Evolutionary conservation across 2,888 invertebrate species (phyloP).

Genomic region (Muschampia plurimacula): DNA sequence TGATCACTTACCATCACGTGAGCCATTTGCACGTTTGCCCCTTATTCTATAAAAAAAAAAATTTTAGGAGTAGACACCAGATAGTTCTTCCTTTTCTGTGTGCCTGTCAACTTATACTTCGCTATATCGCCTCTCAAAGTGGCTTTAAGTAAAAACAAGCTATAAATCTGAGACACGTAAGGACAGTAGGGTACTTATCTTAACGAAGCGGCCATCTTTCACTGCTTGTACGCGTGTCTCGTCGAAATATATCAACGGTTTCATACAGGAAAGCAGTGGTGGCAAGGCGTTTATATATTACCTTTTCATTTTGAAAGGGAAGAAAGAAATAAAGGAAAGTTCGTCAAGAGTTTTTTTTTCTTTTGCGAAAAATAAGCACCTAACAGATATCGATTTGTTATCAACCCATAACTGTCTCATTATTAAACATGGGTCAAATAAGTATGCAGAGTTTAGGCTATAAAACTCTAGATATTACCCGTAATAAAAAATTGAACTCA

Average conservation of each 20-base stretch:
- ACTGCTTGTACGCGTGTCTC: slow-evolving; percentile 21
- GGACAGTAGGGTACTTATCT: slow-evolving; percentile 27
- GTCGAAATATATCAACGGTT: slow-evolving; percentile 2
- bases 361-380: too few relatives aligned
- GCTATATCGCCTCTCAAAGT: slow-evolving; percentile 16
- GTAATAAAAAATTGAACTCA: too few relatives aligned
- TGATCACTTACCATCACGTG: too few relatives aligned
- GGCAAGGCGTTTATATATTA: not conserved
- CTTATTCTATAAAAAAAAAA: too few relatives aligned
- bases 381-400: too few relatives aligned
- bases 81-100: not conserved
- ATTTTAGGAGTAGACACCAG: not conserved
- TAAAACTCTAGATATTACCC: too few relatives aligned
- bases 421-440: too few relatives aligned
- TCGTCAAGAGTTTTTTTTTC: too few relatives aligned
- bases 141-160: slow-evolving; percentile 28
- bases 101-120: slow-evolving; percentile 1
- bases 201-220: slow-evolving; percentile 20
- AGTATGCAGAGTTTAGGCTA: too few relatives aligned
- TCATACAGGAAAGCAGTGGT: not conserved
- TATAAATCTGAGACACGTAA: slow-evolving; percentile 18
- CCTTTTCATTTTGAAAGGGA: not conserved
- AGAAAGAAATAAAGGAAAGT: not conserved
- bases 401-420: too few relatives aligned
- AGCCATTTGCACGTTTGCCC: too few relatives aligned